phyloP scores from a whole-genome alignment of 2,888 invertebrate species.

The Pandemis corylana region DNA sequence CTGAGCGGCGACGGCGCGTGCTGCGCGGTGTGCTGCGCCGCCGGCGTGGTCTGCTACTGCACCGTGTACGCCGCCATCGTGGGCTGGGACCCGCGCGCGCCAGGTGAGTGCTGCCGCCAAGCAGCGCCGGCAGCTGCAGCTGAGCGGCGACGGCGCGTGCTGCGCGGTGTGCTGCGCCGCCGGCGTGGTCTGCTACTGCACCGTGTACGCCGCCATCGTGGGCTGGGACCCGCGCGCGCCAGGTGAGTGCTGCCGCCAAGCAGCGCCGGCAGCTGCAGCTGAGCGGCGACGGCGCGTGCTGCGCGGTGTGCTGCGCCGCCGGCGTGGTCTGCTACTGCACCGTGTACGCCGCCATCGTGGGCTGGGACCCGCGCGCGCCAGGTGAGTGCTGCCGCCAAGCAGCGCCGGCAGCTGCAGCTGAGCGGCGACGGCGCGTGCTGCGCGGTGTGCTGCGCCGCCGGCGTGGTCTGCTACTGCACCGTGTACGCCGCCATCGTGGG shows the following conservation, averaged over 20 bases:
- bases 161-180: conserved; percentile 91
- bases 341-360: no score
- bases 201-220: conserved; percentile 91
- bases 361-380: no score
- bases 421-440: no score
- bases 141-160: conserved; percentile 87
- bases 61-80: conserved; percentile 93
- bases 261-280: no score
- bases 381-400: no score
- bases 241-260: conserved; percentile 67
- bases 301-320: no score
- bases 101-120: conserved; percentile 77
- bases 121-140: conserved; percentile 87
- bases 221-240: conserved; percentile 96
- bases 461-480: no score
- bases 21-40: conserved; percentile 90
- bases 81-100: conserved; percentile 95
- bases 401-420: no score
- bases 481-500: no score
- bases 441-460: no score
- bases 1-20: conserved; percentile 87
- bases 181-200: conserved; percentile 93
- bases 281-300: no score
- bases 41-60: conserved; percentile 92
- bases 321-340: no score